Base-by-base conservation (phyloP, 2,113 vertebrate genomes). In the Myotis davidii region DNA sequence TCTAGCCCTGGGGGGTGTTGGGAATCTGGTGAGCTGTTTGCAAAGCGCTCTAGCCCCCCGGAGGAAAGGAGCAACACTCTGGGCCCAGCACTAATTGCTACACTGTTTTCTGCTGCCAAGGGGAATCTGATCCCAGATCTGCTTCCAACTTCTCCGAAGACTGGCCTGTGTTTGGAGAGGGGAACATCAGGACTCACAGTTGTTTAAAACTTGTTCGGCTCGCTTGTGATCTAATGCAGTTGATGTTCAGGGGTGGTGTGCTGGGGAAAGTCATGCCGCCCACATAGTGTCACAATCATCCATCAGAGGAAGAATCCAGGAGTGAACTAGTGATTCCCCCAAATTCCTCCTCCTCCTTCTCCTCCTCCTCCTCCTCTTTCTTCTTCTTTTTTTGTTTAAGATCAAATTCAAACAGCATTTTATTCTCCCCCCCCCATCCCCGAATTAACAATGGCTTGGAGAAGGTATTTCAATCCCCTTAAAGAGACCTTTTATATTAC, bases 251-350 rank as follows among this genome's bases (percentile, higher is more conserved):
- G 89, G 92, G 67, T 92, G 61, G 79, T 50, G 85, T 27, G n/a
- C 50, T 97, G 84, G 77, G 32, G 56, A 88, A 96, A 97, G 91
- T 72, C 69, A 65, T 25, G 64, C 79, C 5, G 34, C 78, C n/a
- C 81, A 74, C 90, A 96, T 8, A 92, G 89, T 81, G 86, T 86
- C 90, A 95, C 77, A 59, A 70, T 78, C 54, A 88, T 94, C 86
- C 94, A n/a, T 77, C 78, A 87, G 82, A 85, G 34, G 81, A 94
- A 81, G 9, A 85, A 72, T 72, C 77, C 56, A 87, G 59, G 82
- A 85, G 96, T 52, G 97, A 93, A 97, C 86, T 56, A 93, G 95
- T 78, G 73, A 90, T 39, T 96, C 88, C 50, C 73, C 76, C 90
- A 83, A 96, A 91, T 96, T 78, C 78, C 34, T 37, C 6, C 39